phyloP scores from a whole-genome alignment of 2,797 vertebrate genomes.

The Pipistrellus pygmaeus region DNA sequence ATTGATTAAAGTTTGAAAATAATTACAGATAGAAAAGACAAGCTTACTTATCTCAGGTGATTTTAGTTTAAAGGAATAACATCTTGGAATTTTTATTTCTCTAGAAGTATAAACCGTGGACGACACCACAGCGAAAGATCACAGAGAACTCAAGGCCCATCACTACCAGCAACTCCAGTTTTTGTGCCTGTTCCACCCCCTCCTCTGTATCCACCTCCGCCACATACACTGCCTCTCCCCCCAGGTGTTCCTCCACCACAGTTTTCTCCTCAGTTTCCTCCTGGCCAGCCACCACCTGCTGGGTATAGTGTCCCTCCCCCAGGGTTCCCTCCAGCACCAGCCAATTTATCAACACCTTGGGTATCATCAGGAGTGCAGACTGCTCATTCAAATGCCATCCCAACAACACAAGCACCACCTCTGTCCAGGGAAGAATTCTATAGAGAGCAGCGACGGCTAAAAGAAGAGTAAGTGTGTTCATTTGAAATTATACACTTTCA shows the following conservation, averaged over 20 bases:
- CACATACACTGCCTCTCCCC: constrained; percentile 91
- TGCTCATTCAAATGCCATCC: constrained; percentile 90
- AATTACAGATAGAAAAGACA: constrained; percentile 22
- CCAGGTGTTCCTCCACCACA: constrained; percentile 91
- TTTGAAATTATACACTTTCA: constrained; percentile 77
- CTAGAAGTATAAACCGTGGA: constrained; percentile 90
- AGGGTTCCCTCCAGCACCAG: constrained; percentile 92
- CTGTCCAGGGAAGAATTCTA: constrained; percentile 97
- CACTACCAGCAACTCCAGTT: constrained; percentile 88
- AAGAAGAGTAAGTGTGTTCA: constrained; percentile 93
- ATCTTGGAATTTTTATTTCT: constrained; percentile 87
- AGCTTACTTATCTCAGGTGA: neutral
- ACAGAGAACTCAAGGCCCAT: constrained; percentile 90
- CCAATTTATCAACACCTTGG: constrained; percentile 94
- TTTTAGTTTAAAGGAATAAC: constrained; percentile 78
- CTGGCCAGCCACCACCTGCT: constrained; percentile 91
- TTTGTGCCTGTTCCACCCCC: constrained; percentile 91
- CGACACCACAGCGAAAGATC: constrained; percentile 89
- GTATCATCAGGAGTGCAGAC: constrained; percentile 92
- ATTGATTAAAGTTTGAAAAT: constrained; percentile 43
- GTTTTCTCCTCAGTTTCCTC: constrained; percentile 92
- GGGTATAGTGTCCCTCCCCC: constrained; percentile 93
- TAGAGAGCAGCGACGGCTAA: constrained; percentile 92
- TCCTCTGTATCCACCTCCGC: constrained; percentile 90
- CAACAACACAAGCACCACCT: constrained; percentile 91